Percentiles rank a stretch among this genome's conserved stretches.
phyloP scores from a whole-genome alignment of 1,140 invertebrate species.

The Zaprionus capensis region DNA sequence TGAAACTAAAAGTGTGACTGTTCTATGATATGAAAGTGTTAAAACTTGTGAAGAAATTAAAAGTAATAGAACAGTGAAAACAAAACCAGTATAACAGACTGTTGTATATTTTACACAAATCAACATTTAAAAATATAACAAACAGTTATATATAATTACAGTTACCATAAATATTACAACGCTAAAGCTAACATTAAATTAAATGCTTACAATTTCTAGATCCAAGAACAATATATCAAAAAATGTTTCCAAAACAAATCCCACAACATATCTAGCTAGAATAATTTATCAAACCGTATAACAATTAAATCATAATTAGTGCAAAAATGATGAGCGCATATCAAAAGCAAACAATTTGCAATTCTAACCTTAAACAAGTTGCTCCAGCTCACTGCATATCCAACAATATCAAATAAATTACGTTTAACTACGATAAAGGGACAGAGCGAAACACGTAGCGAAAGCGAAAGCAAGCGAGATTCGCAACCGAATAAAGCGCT shows the following conservation, averaged over 20 bases:
- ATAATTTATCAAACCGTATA: neutral
- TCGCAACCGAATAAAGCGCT: neutral
- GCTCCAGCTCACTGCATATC: slow-evolving; percentile 7
- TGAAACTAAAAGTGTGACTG: too few species aligned
- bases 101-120: neutral
- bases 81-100: too few species aligned
- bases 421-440: slow-evolving; percentile 6
- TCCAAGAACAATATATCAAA: neutral
- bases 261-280: neutral
- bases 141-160: too few species aligned
- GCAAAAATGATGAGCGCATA: slow-evolving; percentile 28
- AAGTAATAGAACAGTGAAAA: neutral
- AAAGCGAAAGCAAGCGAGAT: slow-evolving; percentile 10
- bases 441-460: slow-evolving; percentile 20
- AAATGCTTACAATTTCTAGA: neutral
- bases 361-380: neutral
- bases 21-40: too few species aligned
- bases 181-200: neutral
- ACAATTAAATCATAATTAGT: neutral
- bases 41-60: too few species aligned
- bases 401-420: slow-evolving; percentile 24
- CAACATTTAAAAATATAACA: neutral
- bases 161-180: neutral
- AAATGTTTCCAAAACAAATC: neutral
- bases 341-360: slow-evolving; percentile 10